phyloP scores from a whole-genome alignment of 2,888 invertebrate genomes.

The Listrodromus nycthemerus region DNA sequence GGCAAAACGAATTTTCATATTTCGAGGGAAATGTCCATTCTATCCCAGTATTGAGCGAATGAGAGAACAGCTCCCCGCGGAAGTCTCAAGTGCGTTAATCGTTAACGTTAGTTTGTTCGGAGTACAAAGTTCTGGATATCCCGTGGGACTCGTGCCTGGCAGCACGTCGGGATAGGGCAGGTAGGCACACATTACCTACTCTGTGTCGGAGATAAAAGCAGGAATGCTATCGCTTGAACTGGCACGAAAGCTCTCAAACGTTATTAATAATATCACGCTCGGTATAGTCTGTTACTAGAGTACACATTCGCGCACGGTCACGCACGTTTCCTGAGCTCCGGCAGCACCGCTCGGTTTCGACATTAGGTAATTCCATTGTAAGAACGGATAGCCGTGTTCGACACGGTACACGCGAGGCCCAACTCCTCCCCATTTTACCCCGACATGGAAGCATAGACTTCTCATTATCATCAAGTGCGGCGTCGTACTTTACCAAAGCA shows the following conservation, averaged over 20 bases:
- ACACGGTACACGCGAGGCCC: constrained; percentile 34
- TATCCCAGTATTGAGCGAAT: constrained; percentile 4
- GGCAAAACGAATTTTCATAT: constrained; percentile 11
- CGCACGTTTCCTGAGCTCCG: constrained; percentile 22
- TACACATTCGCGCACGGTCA: constrained; percentile 9
- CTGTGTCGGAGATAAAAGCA: constrained; percentile 54
- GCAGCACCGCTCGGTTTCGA: constrained; percentile 17
- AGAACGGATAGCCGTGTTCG: constrained; percentile 53
- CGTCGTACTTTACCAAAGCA: not conserved
- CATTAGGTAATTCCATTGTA: constrained; percentile 72
- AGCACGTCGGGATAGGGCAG: constrained; percentile 29
- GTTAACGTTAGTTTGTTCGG: constrained; percentile 60
- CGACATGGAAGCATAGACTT: constrained; percentile 37
- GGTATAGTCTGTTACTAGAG: constrained; percentile 4
- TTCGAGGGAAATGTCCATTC: constrained; percentile 20
- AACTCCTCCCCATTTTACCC: constrained; percentile 31
- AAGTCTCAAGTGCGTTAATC: constrained; percentile 35
- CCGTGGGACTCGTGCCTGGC: constrained; percentile 40
- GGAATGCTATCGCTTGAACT: constrained; percentile 54
- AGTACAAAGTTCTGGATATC: constrained; percentile 49
- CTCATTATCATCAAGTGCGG: constrained; percentile 14
- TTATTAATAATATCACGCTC: constrained; percentile 73
- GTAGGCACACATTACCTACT: constrained; percentile 25
- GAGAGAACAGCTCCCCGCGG: constrained; percentile 19
- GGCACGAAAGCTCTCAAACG: constrained; percentile 64